A percentile compares a stretch with the other conserved stretches of the same genome.
Conservation (phyloP, 2,113 vertebrate species). For the Nesogale talazaci region DNA sequence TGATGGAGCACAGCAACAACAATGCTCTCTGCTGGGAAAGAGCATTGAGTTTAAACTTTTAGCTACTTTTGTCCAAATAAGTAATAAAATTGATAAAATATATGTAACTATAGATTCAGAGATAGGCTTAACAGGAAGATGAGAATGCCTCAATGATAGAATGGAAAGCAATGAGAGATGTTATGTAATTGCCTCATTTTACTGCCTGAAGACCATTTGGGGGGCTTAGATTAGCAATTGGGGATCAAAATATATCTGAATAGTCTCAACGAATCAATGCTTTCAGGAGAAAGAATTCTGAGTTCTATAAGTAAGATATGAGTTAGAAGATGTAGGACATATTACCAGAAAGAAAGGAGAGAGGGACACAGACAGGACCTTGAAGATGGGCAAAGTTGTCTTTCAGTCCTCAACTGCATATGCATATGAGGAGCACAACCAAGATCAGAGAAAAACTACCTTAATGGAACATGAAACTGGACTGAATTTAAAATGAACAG, state of each 20-base stretch:
- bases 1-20: neutral
- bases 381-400: accelerated
- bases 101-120: neutral
- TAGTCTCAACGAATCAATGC: too few relatives aligned
- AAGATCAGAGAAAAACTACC: neutral
- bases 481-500: neutral
- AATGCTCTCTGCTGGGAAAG: neutral
- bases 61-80: neutral
- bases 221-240: neutral
- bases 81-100: neutral
- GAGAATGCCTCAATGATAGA: neutral
- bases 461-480: neutral
- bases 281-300: neutral
- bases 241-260: neutral
- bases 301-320: neutral
- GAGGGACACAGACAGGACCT: neutral
- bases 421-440: neutral
- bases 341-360: neutral
- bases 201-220: neutral
- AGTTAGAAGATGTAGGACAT: neutral
- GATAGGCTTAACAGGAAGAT: accelerated
- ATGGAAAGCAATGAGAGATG: accelerated
- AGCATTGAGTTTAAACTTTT: neutral
- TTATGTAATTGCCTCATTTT: neutral
- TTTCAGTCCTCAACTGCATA: neutral